These are phyloP conservation scores for Cryptocephalus primarius DNA, from an alignment of 2,888 invertebrate genomes.

Conservation along the genomic window DNA sequence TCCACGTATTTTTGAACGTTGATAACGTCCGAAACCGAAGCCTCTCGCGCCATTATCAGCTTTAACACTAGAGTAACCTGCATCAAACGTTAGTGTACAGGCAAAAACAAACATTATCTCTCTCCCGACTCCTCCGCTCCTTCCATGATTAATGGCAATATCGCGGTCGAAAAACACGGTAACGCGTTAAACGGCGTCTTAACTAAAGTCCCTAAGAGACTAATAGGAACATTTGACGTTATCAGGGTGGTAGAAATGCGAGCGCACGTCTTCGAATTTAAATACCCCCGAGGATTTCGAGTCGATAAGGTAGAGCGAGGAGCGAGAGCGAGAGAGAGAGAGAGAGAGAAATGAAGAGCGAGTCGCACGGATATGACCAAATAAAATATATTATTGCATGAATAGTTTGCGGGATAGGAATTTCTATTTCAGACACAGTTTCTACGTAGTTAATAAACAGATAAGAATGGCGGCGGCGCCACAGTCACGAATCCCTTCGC, in stretches of 20 bases:
- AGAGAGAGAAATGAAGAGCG: conserved; percentile 9
- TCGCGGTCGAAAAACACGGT: conserved; percentile 16
- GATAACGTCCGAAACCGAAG: no score
- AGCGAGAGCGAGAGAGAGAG: conserved; percentile 10
- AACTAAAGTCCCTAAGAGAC: conserved; percentile 31
- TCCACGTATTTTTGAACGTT: no score
- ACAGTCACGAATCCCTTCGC: conserved; percentile 11
- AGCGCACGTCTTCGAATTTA: conserved; percentile 35
- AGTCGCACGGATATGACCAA: conserved; percentile 30
- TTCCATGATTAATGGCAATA: conserved; percentile 16
- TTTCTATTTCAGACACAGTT: conserved; percentile 26
- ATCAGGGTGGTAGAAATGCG: conserved; percentile 31
- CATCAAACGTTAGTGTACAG: conserved; percentile 9
- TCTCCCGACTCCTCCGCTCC: conserved; percentile 4
- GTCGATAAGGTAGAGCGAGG: conserved; percentile 29
- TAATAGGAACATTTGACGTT: conserved; percentile 34
- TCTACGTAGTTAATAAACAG: conserved; percentile 21
- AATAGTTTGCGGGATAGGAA: conserved; percentile 31
- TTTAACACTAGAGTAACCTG: conserved; percentile 14
- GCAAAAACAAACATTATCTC: conserved; percentile 11
- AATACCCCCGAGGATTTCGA: conserved; percentile 32
- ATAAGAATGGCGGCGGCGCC: conserved; percentile 16
- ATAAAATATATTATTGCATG: conserved; percentile 35
- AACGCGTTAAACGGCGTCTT: conserved; percentile 20
- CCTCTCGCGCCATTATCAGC: conserved; percentile 10